phyloP scores from a whole-genome alignment of 2,888 invertebrate genomes.

The Lathronympha strigana region DNA sequence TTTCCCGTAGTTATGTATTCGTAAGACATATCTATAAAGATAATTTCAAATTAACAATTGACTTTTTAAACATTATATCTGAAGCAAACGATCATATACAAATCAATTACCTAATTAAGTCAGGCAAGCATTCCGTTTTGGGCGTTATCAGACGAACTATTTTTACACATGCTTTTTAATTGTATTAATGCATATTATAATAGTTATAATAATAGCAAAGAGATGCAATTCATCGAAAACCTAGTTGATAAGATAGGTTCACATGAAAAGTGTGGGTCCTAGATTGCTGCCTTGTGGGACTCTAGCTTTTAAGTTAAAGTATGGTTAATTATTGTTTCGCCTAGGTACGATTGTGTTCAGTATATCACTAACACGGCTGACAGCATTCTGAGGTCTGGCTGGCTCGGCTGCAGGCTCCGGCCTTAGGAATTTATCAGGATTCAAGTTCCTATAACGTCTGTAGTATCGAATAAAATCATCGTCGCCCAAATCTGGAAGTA shows the following conservation, averaged over 20 bases:
- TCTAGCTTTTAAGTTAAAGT: not conserved
- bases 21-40: slow-evolving; percentile 3
- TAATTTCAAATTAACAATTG: not conserved
- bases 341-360: slow-evolving; percentile 44
- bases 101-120: too few relatives aligned
- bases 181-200: not conserved
- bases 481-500: slow-evolving; percentile 35
- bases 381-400: slow-evolving; percentile 36
- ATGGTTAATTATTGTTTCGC: slow-evolving; percentile 24
- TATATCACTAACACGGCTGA: slow-evolving; percentile 46
- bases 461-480: slow-evolving; percentile 46
- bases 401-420: slow-evolving; percentile 33
- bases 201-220: not conserved
- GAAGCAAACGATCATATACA: too few relatives aligned
- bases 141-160: too few relatives aligned
- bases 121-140: too few relatives aligned
- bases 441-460: slow-evolving; percentile 43
- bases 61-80: too few relatives aligned
- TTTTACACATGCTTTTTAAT: not conserved
- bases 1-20: slow-evolving; percentile 41
- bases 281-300: not conserved
- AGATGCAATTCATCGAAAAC: not conserved
- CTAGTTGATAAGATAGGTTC: not conserved
- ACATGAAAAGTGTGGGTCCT: not conserved
- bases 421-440: slow-evolving; percentile 44